Percentiles rank a stretch among this genome's conserved stretches.
Conservation (phyloP, 2,888 invertebrate species). For the Drosophila siamana region DNA sequence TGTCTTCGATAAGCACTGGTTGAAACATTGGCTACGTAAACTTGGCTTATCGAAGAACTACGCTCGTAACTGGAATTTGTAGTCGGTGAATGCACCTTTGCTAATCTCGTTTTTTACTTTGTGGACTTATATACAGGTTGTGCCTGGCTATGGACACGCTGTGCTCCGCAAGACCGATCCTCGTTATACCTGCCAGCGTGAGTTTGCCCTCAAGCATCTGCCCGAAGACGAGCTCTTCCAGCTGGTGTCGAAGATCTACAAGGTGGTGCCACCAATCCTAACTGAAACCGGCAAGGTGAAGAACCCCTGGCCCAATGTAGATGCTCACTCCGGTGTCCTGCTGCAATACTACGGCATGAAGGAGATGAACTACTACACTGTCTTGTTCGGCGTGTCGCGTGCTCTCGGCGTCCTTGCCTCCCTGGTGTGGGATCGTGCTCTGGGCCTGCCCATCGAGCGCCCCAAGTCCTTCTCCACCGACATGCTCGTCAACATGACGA, state of each 20-base stretch:
- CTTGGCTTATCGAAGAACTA: no score
- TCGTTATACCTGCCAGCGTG: slow-evolving; percentile 92
- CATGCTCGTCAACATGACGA: slow-evolving; percentile 85
- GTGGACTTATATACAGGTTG: slow-evolving; percentile 86
- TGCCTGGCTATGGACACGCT: slow-evolving; percentile 96
- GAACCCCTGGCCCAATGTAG: slow-evolving; percentile 97
- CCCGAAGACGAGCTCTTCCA: slow-evolving; percentile 92
- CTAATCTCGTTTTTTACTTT: background rate
- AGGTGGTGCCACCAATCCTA: slow-evolving; percentile 93
- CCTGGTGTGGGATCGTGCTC: slow-evolving; percentile 93
- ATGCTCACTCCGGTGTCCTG: slow-evolving; percentile 94
- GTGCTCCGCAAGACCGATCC: slow-evolving; percentile 95
- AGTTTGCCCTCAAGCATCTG: slow-evolving; percentile 94
- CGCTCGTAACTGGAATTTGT: no score
- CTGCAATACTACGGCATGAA: slow-evolving; percentile 94
- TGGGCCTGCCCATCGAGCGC: slow-evolving; percentile 93
- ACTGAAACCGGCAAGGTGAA: slow-evolving; percentile 94
- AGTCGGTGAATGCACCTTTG: no score
- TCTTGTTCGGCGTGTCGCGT: slow-evolving; percentile 94
- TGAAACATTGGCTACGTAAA: no score
- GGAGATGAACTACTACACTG: slow-evolving; percentile 96
- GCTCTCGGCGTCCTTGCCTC: slow-evolving; percentile 93
- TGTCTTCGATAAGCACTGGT: background rate
- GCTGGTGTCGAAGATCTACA: slow-evolving; percentile 92
- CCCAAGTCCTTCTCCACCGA: slow-evolving; percentile 92